These are phyloP conservation scores for Drosophila tani DNA, from an alignment of 1,140 invertebrate species.

Conservation along the genomic window DNA sequence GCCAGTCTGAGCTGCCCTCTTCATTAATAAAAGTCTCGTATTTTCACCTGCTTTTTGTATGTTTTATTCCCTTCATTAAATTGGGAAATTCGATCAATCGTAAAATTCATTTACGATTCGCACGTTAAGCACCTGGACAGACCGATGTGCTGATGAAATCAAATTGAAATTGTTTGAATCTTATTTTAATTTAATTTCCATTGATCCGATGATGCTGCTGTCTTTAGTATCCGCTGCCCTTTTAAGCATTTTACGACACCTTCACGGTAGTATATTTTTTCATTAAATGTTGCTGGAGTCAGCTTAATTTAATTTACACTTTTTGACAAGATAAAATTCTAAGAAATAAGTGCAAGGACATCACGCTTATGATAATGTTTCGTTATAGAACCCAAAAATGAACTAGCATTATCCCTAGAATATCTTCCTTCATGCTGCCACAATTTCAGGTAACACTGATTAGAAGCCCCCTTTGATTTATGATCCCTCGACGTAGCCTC, in stretches of 20 bases:
- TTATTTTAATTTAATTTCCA: slow-evolving; percentile 45
- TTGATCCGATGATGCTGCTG: slow-evolving; percentile 12
- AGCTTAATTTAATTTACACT: neutral
- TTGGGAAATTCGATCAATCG: slow-evolving; percentile 62
- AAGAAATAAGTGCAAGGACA: neutral
- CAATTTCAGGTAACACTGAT: neutral
- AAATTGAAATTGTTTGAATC: slow-evolving; percentile 49
- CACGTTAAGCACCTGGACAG: slow-evolving; percentile 22
- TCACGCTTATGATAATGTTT: neutral
- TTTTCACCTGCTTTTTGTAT: slow-evolving; percentile 8
- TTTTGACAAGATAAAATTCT: too few relatives aligned
- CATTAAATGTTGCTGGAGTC: slow-evolving; percentile 1
- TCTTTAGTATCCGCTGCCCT: neutral
- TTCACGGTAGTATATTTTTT: neutral
- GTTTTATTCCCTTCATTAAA: slow-evolving; percentile 54
- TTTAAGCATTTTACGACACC: slow-evolving; percentile 10
- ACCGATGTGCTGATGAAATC: slow-evolving; percentile 26
- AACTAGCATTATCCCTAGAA: neutral
- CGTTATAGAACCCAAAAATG: neutral
- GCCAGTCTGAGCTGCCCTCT: slow-evolving; percentile 7
- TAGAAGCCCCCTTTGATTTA: slow-evolving; percentile 9
- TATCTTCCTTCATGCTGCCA: neutral
- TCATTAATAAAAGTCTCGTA: slow-evolving; percentile 41
- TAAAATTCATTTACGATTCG: slow-evolving; percentile 65
- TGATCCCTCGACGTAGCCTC: neutral